A percentile compares a stretch with the other conserved stretches of the same genome.
Evolutionary conservation across 2,888 invertebrate species (phyloP).

Genomic region (Orthosia gothica): DNA sequence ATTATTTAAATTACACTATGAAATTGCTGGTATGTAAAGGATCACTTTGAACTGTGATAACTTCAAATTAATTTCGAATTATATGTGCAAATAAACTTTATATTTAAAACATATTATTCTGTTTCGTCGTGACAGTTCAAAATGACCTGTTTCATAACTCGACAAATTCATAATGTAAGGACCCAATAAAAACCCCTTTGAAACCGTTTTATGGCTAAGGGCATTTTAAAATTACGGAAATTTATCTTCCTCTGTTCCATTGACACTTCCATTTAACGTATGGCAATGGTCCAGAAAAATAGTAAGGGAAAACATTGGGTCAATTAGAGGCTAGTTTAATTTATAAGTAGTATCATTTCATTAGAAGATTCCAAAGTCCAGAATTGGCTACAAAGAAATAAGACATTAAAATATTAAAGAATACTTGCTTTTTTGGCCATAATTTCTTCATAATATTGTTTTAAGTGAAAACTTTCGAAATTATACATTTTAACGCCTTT

Average conservation of each 20-base stretch:
- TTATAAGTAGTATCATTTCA: not conserved
- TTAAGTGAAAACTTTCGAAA: conserved; percentile 77
- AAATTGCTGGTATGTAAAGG: no score
- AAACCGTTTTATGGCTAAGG: not conserved
- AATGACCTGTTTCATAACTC: no score
- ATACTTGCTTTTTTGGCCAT: conserved; percentile 78
- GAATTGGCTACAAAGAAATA: not conserved
- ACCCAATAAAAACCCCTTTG: no score
- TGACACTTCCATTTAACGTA: not conserved
- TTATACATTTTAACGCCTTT: conserved; percentile 79
- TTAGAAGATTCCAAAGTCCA: not conserved
- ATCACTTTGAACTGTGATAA: no score
- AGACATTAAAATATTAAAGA: not conserved
- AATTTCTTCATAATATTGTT: conserved; percentile 83
- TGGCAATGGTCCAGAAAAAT: not conserved
- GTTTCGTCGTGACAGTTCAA: no score
- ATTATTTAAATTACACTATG: no score
- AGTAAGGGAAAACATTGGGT: not conserved
- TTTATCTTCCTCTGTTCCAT: not conserved
- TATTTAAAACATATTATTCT: no score
- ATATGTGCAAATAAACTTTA: no score
- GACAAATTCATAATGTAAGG: no score
- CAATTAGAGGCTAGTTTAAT: not conserved
- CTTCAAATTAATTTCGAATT: no score
- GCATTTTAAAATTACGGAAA: not conserved